A percentile compares a stretch with the other conserved stretches of the same genome.
Evolutionary conservation across 2,888 invertebrate species (phyloP).

Genomic region (Antheraea assamensis): DNA sequence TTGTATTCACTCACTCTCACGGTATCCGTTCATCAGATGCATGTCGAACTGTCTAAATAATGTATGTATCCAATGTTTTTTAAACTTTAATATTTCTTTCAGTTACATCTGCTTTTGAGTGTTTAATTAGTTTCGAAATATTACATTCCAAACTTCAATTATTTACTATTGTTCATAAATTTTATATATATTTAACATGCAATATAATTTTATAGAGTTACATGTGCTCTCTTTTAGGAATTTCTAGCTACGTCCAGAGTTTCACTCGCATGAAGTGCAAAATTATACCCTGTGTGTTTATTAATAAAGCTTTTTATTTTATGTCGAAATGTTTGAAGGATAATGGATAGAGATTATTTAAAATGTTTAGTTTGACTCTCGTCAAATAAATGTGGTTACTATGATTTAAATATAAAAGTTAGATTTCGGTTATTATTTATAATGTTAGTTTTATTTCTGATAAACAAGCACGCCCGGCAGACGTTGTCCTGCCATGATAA

Average conservation of each 20-base stretch:
- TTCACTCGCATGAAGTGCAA: not conserved
- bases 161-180: not conserved
- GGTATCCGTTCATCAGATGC: constrained; percentile 40
- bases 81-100: not conserved
- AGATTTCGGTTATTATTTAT: no score
- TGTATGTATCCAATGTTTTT: constrained; percentile 1
- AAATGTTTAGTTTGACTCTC: no score
- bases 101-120: not conserved
- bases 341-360: no score
- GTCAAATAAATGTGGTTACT: no score
- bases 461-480: no score
- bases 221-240: not conserved
- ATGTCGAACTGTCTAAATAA: not conserved
- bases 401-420: no score
- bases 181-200: not conserved
- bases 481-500: no score
- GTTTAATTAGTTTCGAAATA: not conserved
- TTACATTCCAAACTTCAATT: no score
- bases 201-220: not conserved
- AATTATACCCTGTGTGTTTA: not conserved
- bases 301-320: not conserved
- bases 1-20: constrained; percentile 62
- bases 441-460: no score
- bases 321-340: no score
- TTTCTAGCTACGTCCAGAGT: not conserved